Percentiles rank a stretch among this genome's conserved stretches.
Conservation (phyloP, 1,140 invertebrate species). For the Psix sp. region DNA sequence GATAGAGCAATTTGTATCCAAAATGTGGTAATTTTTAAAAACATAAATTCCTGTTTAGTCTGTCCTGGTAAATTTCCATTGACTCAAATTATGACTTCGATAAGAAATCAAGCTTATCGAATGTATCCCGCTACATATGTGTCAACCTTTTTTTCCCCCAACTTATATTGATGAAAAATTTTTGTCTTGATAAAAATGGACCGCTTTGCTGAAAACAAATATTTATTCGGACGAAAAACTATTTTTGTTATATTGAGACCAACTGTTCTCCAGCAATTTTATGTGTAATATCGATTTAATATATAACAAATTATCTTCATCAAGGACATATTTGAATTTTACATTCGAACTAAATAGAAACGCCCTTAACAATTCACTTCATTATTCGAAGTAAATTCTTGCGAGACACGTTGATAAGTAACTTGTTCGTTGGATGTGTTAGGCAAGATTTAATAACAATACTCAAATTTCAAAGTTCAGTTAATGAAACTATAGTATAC, state of each 20-base stretch:
- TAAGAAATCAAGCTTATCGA: conserved; percentile 41
- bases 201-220: no score
- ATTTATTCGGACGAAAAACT: no score
- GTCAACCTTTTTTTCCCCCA: conserved; percentile 6
- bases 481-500: conserved; percentile 38
- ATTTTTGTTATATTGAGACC: no score
- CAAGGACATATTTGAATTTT: no score
- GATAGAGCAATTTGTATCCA: no score
- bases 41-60: conserved; percentile 7
- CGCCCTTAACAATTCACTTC: conserved; percentile 4
- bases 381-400: conserved; percentile 15
- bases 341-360: conserved; percentile 2
- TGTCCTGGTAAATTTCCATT: conserved; percentile 7
- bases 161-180: conserved; percentile 12
- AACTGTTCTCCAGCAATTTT: no score
- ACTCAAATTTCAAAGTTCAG: conserved; percentile 37
- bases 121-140: conserved; percentile 18
- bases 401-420: conserved; percentile 14
- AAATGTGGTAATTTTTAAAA: conserved; percentile 1
- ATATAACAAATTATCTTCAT: not conserved
- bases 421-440: conserved; percentile 18
- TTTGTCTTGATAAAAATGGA: conserved; percentile 1
- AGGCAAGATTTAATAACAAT: conserved; percentile 32
- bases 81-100: conserved; percentile 20
- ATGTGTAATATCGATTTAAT: no score